Conservation (phyloP, 2,888 invertebrate genomes). For the Dichetophora obliterata region DNA sequence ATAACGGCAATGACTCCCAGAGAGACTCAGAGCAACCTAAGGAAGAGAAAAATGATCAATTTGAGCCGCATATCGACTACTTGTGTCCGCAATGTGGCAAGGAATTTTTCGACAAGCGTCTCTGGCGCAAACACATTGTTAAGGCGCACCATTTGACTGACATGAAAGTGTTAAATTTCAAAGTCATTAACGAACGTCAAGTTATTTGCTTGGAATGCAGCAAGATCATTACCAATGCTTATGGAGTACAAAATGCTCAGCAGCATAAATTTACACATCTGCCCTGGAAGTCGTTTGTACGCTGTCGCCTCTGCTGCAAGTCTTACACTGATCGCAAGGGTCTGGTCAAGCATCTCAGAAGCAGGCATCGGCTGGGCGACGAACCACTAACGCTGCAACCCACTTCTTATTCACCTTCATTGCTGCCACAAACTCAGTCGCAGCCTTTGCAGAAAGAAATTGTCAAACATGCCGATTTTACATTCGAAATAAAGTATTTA, state of each 20-base stretch:
- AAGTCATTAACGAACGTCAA: constrained; percentile 60
- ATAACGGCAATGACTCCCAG: constrained; percentile 34
- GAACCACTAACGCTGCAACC: constrained; percentile 43
- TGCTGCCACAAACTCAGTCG: background rate
- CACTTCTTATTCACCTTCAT: background rate
- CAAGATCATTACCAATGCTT: constrained; percentile 64
- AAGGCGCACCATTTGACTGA: constrained; percentile 61
- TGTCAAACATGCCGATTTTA: constrained; percentile 60
- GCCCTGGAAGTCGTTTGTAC: constrained; percentile 62
- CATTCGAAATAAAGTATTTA: constrained; percentile 62
- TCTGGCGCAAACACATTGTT: constrained; percentile 63
- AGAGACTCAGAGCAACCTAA: constrained; percentile 27
- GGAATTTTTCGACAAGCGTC: constrained; percentile 61
- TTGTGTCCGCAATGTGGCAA: constrained; percentile 63
- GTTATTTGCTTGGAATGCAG: constrained; percentile 61
- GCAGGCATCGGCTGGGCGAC: constrained; percentile 57
- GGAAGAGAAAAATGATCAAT: constrained; percentile 55
- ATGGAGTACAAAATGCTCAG: constrained; percentile 65
- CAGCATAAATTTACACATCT: constrained; percentile 63
- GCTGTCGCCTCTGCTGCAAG: constrained; percentile 62
- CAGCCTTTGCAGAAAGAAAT: constrained; percentile 58
- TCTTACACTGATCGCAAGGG: constrained; percentile 64
- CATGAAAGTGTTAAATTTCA: constrained; percentile 60
- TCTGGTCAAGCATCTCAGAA: constrained; percentile 61
- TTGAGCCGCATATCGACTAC: constrained; percentile 62